Evolutionary conservation across 1,140 invertebrate genomes (phyloP).

Genomic region (Schlechtendalia chinensis): DNA sequence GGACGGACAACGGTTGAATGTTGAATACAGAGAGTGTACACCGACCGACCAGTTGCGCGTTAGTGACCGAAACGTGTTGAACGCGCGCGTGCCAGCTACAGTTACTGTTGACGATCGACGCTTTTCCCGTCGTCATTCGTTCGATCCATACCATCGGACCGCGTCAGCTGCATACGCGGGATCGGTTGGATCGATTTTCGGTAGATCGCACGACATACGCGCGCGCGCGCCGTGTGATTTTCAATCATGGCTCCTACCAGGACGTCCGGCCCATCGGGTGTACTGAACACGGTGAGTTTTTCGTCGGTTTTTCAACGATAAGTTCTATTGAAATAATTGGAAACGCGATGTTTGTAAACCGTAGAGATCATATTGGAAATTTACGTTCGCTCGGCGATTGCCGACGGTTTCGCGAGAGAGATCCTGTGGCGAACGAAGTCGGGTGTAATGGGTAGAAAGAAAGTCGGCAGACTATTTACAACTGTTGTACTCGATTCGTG

Average conservation of each 20-base stretch:
- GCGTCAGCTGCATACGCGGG: no score
- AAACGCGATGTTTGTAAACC: neutral
- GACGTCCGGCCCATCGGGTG: neutral
- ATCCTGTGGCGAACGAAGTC: neutral
- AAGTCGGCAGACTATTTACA: neutral
- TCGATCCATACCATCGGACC: neutral
- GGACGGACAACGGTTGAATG: neutral
- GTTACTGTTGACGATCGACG: neutral
- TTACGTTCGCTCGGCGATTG: neutral
- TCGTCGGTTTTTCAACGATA: neutral
- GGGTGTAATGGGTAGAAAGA: neutral
- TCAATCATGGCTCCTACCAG: neutral
- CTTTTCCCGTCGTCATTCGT: neutral
- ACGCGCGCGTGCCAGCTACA: neutral
- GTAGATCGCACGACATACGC: no score
- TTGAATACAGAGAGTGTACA: no score
- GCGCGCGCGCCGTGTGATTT: neutral
- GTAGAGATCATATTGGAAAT: neutral
- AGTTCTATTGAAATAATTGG: neutral
- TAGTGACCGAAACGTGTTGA: conserved; percentile 26
- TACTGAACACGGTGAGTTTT: conserved; percentile 9
- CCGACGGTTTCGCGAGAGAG: neutral
- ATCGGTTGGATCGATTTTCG: no score
- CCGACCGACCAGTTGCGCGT: conserved; percentile 4
- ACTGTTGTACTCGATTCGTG: no score